These are phyloP conservation scores for Schizothorax lantsangensis DNA, from an alignment of 2,797 vertebrate genomes.

Conservation along the genomic window DNA sequence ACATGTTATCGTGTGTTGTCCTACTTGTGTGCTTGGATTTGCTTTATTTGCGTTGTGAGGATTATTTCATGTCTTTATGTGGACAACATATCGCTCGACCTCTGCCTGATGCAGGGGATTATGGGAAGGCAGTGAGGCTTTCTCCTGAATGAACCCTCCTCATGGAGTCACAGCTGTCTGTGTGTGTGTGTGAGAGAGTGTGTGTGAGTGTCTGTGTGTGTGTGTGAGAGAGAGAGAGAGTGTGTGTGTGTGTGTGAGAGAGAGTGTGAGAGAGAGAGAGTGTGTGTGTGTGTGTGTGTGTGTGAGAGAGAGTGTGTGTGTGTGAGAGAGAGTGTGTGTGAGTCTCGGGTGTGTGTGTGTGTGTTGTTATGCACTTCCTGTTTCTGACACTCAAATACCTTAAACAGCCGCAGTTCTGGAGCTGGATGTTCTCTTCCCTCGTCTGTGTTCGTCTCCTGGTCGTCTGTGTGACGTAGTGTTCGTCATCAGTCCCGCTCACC, in stretches of 20 bases:
- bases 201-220: no score
- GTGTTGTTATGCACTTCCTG: background rate
- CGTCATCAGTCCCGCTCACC: background rate
- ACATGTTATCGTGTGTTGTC: background rate
- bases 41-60: background rate
- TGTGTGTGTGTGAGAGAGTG: no score
- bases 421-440: background rate
- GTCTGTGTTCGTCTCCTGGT: background rate
- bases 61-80: slow-evolving; percentile 9
- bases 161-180: slow-evolving; percentile 7
- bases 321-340: background rate
- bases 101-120: slow-evolving; percentile 16
- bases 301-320: background rate
- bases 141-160: background rate
- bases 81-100: background rate
- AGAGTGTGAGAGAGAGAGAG: no score
- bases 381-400: background rate
- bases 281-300: background rate
- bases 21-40: background rate
- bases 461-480: background rate
- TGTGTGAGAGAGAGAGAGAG: no score
- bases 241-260: no score
- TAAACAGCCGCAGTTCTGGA: background rate
- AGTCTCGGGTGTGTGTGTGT: background rate
- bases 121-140: slow-evolving; percentile 15